Conservation (phyloP, 2,888 invertebrate species). For the Pachydiplax longipennis region DNA sequence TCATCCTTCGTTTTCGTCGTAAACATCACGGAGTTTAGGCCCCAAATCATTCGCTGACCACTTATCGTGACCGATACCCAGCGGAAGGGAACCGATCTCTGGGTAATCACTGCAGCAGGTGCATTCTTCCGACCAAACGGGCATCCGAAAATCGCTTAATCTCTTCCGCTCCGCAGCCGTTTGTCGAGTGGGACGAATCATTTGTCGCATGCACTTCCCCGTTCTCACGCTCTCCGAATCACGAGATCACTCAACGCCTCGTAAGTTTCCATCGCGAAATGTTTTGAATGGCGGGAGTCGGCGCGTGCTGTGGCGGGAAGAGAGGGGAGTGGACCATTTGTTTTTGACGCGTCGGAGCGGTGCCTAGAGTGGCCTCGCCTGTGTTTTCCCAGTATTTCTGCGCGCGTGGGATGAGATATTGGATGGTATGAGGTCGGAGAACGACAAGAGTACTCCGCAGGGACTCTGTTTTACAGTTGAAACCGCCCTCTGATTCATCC, state of each 20-base stretch:
- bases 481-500: neutral
- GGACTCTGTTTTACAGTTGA: neutral
- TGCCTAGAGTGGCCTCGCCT: neutral
- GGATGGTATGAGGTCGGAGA: neutral
- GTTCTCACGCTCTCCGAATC: neutral
- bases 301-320: neutral
- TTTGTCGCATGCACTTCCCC: conserved; percentile 8
- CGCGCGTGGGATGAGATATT: neutral
- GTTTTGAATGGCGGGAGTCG: neutral
- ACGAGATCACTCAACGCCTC: conserved; percentile 11
- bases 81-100: neutral
- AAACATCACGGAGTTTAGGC: too few relatives aligned
- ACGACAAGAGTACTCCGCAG: neutral
- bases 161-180: neutral
- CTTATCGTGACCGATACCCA: neutral
- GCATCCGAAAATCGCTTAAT: conserved; percentile 26
- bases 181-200: neutral
- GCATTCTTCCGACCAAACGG: neutral
- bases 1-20: neutral
- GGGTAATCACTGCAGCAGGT: neutral
- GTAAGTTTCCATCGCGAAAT: neutral
- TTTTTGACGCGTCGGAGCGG: neutral
- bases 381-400: neutral
- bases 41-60: neutral
- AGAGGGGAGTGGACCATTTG: neutral